Evolutionary conservation across 2,888 invertebrate species (phyloP), one percentile per base, ranked within the genome.

Genomic region (Leistus spinibarbis): DNA sequence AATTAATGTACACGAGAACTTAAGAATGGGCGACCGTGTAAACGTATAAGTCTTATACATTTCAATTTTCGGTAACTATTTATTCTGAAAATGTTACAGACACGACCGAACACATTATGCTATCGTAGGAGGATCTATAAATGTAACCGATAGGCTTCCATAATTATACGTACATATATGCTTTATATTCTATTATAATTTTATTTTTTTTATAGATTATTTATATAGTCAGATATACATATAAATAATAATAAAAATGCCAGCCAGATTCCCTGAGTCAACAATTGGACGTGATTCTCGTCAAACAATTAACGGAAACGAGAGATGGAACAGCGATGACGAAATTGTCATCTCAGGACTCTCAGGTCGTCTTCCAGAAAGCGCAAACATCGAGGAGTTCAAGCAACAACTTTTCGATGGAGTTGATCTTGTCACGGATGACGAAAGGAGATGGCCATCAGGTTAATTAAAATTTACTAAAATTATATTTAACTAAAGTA

Each of bases 371-470:
- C 89, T 98, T 80, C 99, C 99, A 10, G 96, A 98, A 87, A 95
- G 95, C 78, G 90, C 92, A 81, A 93, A 89, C 85, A 93, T 99
- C 82, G 95, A 95, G 80, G 98, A 99, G 87, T 98, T 99, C 86
- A 93, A 93, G 82, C 90, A 94, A 81, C 93, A 98, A 85, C 90
- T 99, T 71, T 93, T 96, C 85, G 93, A 93, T 77, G 95, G 96
- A 71, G 90, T 96, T 62, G 98, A 99, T 85, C 91, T 99, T 88
- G 93, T 98, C 77, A 97, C 96, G 27, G 97, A 94, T 79, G 97
- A 97, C 84, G 94, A 93, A 79, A 88, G 96, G 79, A 89, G 98
- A 83, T 98, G 97, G 97, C 91, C 93, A 3, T 88, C 92, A 78
- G 93, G 90, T 90, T 83, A 20, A 20, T 60, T n/a, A 60, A 23